These are phyloP conservation scores for Adineta ricciae DNA, from an alignment of 2,888 invertebrate species.

Conservation along the genomic window DNA sequence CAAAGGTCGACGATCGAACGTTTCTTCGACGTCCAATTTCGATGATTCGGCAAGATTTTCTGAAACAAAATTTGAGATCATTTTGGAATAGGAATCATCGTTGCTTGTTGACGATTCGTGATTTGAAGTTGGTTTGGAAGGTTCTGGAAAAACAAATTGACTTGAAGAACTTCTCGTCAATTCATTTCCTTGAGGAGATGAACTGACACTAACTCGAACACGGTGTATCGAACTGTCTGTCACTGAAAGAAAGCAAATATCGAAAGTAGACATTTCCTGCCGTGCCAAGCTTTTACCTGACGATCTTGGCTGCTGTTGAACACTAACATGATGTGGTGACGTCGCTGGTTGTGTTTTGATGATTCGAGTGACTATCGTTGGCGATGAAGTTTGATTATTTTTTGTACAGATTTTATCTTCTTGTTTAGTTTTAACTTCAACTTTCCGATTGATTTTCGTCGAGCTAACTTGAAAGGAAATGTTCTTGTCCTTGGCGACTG, in stretches of 20 bases:
- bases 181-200: neutral
- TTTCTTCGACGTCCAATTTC: neutral
- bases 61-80: neutral
- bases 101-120: neutral
- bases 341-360: neutral
- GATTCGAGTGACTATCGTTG: neutral
- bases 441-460: neutral
- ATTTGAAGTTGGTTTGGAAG: neutral
- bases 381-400: neutral
- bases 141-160: neutral
- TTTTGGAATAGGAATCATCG: neutral
- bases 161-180: neutral
- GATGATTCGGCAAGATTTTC: neutral
- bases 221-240: neutral
- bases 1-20: conserved; percentile 1
- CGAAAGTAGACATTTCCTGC: too few species aligned
- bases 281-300: too few species aligned
- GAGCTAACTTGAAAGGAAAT: conserved; percentile 12
- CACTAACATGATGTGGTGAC: neutral
- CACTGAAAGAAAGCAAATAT: neutral
- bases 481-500: neutral
- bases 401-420: conserved; percentile 3
- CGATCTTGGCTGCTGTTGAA: neutral
- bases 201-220: neutral
- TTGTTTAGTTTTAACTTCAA: conserved; percentile 21